Percentiles rank a stretch among this genome's conserved stretches.
Evolutionary conservation across 1,140 invertebrate species (phyloP).

Genomic region (Pantala flavescens): DNA sequence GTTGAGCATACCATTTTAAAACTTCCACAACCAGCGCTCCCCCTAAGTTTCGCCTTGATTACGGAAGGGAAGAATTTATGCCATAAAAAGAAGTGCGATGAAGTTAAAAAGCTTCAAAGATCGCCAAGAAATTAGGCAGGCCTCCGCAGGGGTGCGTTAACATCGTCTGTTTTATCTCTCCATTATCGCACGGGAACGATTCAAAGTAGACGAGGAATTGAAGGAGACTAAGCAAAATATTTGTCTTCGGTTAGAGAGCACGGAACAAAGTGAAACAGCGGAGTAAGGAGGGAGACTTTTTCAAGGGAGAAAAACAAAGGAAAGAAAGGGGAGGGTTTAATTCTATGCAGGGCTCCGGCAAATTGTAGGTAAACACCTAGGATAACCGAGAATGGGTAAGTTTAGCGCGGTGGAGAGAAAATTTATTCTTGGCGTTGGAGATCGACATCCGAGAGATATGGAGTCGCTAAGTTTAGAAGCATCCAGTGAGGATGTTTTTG

Average conservation of each 20-base stretch:
- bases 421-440: background rate
- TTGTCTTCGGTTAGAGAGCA: background rate
- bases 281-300: background rate
- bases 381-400: background rate
- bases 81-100: no score
- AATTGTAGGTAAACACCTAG: conserved; percentile 1
- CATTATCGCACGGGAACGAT: no score
- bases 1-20: no score
- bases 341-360: background rate
- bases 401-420: background rate
- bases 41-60: no score
- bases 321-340: background rate
- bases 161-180: no score
- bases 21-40: no score
- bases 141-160: no score
- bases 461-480: no score
- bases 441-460: background rate
- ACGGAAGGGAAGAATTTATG: no score
- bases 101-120: no score
- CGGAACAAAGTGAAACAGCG: background rate
- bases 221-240: conserved; percentile 2
- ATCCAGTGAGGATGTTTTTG: no score
- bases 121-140: no score
- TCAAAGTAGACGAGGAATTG: background rate
- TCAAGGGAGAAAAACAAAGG: background rate